Conservation (phyloP, 2,113 vertebrate genomes). For the Elephantulus edwardii region DNA sequence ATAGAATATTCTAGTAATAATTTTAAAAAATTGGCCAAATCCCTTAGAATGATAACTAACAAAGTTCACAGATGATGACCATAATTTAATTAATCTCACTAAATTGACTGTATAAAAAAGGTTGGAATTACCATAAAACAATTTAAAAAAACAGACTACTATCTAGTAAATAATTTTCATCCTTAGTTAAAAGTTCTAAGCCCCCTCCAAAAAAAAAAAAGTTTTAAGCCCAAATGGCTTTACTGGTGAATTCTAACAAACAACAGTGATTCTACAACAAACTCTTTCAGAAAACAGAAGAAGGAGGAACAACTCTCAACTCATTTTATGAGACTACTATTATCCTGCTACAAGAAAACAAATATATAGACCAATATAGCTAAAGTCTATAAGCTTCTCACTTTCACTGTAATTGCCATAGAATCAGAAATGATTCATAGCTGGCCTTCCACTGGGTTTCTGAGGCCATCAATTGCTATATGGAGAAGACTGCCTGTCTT, state of each 20-base stretch:
- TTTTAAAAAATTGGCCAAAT: not conserved
- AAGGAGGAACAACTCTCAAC: not conserved
- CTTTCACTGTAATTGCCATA: no score
- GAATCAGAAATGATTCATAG: no score
- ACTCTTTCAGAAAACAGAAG: not conserved
- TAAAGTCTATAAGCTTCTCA: no score
- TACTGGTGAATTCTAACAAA: not conserved
- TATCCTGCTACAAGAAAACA: not conserved
- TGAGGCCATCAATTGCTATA: no score
- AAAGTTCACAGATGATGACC: not conserved
- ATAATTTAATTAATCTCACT: not conserved
- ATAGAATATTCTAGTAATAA: not conserved
- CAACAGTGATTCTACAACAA: not conserved
- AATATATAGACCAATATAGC: not conserved
- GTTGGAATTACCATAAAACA: no score
- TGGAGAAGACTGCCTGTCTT: no score
- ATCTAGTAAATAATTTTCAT: not conserved
- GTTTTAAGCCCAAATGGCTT: not conserved
- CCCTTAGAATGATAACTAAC: not conserved
- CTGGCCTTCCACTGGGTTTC: no score
- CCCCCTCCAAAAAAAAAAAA: no score
- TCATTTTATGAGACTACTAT: not conserved
- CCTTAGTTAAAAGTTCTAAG: not conserved
- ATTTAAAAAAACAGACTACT: not conserved
- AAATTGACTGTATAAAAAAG: not conserved